A percentile compares a stretch with the other conserved stretches of the same genome.
These are phyloP conservation scores for Heliornis fulica DNA, from an alignment of 2,113 vertebrate genomes.

Conservation along the genomic window DNA sequence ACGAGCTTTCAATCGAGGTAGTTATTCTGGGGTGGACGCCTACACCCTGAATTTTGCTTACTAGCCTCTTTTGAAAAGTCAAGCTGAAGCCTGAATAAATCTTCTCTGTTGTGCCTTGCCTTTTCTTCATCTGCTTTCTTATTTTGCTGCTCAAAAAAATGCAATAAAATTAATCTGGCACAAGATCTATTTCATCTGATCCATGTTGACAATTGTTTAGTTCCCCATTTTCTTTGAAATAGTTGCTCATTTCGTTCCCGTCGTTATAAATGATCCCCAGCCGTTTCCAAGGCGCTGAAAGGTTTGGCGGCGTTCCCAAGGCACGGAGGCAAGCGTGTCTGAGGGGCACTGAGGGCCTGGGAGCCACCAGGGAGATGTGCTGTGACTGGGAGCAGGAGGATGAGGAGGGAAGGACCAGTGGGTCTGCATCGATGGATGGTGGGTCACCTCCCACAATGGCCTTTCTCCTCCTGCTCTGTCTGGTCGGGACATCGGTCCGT, in stretches of 20 bases:
- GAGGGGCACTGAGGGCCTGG: neutral
- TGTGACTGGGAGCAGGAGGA: neutral
- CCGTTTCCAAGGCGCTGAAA: neutral
- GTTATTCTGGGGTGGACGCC: neutral
- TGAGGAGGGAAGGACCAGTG: too few species aligned
- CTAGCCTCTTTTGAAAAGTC: neutral
- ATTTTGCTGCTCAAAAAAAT: conserved; percentile 1
- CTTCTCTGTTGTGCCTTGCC: neutral
- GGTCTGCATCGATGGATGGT: neutral
- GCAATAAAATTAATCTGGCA: neutral
- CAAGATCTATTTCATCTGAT: neutral
- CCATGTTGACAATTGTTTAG: neutral
- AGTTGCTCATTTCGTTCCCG: neutral
- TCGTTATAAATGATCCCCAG: neutral
- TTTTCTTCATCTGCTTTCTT: neutral
- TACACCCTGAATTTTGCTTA: conserved; percentile 24
- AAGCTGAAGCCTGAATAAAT: neutral
- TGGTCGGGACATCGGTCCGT: fast-evolving
- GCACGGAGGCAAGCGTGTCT: neutral
- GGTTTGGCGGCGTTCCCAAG: neutral
- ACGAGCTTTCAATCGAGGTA: neutral
- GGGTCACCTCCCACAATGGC: fast-evolving
- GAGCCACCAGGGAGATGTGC: neutral
- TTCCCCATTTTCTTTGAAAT: conserved; percentile 8
- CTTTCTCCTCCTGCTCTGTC: neutral